Conservation (phyloP, 2,113 vertebrate species). For the Ellobius talpinus region DNA sequence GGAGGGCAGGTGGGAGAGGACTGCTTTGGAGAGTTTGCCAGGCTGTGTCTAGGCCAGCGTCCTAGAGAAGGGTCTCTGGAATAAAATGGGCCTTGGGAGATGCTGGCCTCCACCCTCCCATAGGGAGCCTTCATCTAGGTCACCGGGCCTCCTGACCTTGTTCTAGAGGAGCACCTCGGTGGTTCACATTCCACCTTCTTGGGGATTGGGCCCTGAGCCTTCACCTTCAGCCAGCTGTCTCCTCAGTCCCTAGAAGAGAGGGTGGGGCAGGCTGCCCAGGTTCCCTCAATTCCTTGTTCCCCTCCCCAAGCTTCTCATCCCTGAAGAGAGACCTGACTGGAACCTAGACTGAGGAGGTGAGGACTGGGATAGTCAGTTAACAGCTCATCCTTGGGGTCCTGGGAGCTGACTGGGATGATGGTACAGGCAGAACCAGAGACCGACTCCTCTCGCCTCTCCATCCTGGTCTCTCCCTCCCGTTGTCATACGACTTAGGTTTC, state of each 20-base stretch:
- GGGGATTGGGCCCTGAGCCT: slow-evolving; percentile 70
- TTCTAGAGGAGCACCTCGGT: slow-evolving; percentile 65
- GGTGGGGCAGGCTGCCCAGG: not conserved
- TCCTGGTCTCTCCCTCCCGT: slow-evolving; percentile 52
- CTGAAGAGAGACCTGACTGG: not conserved
- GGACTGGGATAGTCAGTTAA: not conserved
- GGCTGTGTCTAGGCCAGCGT: not conserved
- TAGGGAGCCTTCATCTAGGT: slow-evolving; percentile 79
- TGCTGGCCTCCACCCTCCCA: slow-evolving; percentile 51
- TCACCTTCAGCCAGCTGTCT: slow-evolving; percentile 56
- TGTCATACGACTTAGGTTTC: slow-evolving; percentile 75
- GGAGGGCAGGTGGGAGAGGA: slow-evolving; percentile 69
- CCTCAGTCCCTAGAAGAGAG: slow-evolving; percentile 32
- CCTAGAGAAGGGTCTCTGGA: slow-evolving; percentile 42
- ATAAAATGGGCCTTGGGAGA: slow-evolving; percentile 33
- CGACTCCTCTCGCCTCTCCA: not conserved
- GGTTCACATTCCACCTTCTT: slow-evolving; percentile 74
- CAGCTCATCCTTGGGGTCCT: not conserved
- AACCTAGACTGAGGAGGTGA: not conserved
- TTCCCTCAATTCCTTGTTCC: not conserved
- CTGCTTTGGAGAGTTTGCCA: not conserved
- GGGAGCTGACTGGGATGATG: not conserved
- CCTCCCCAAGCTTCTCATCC: not conserved
- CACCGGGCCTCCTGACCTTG: slow-evolving; percentile 83
- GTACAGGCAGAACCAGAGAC: not conserved